Conservation (phyloP, 2,797 vertebrate species). For the Danio aesculapii region DNA sequence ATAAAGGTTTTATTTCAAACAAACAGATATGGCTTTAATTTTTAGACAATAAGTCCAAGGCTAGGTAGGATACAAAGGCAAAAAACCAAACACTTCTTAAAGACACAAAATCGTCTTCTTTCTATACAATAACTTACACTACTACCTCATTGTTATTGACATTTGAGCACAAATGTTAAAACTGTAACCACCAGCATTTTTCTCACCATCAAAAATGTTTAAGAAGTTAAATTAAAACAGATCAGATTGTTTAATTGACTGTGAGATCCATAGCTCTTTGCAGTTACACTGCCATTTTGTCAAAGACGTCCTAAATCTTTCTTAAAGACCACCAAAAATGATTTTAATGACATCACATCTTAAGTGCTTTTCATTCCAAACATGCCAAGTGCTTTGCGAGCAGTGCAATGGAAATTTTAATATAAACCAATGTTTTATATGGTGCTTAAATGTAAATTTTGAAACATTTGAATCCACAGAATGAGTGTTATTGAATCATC, state of each 20-base stretch:
- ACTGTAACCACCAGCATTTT: neutral
- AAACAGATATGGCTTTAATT: constrained; percentile 14
- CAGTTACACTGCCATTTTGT: constrained; percentile 18
- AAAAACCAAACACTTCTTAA: constrained; percentile 6
- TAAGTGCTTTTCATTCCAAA: constrained; percentile 25
- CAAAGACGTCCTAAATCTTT: neutral
- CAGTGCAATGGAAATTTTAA: constrained; percentile 27
- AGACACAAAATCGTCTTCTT: neutral
- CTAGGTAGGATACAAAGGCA: neutral
- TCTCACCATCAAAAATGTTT: neutral
- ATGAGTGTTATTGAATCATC: neutral
- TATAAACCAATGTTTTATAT: neutral
- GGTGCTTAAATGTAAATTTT: neutral
- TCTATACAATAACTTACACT: neutral
- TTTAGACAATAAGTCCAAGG: constrained; percentile 12
- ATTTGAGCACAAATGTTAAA: neutral
- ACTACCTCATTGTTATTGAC: constrained; percentile 2
- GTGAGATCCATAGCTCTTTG: neutral
- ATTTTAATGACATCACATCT: neutral
- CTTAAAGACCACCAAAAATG: neutral
- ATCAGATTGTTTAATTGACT: neutral
- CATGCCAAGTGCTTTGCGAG: constrained; percentile 21
- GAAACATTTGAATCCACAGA: neutral
- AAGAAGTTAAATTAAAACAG: neutral
- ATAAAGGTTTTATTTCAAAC: constrained; percentile 32